phyloP scores from a whole-genome alignment of 23 tunicate genomes.

The Phallusia fumigata region DNA sequence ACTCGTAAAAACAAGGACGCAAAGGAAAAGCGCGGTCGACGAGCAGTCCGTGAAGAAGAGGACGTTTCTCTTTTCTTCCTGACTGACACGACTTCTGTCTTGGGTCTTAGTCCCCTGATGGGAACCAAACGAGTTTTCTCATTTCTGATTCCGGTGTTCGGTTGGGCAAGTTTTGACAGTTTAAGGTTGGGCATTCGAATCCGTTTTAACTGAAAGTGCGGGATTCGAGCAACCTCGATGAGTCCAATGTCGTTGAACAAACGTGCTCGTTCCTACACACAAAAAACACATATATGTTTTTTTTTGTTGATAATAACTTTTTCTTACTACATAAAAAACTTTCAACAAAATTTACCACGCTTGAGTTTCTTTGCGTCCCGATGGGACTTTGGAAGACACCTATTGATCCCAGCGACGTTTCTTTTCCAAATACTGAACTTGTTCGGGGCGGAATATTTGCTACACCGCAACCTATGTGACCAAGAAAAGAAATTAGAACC shows the following conservation, averaged over 20 bases:
- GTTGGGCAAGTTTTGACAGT: slow-evolving; percentile 5
- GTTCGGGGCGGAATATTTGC: slow-evolving; percentile 11
- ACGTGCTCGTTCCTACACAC: background rate
- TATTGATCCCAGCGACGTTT: background rate
- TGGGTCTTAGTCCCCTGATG: background rate
- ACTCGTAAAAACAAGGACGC: background rate
- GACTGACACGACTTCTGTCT: background rate
- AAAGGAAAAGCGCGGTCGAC: background rate
- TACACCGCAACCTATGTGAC: slow-evolving; percentile 19
- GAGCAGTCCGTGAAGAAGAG: background rate
- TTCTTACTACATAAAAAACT: background rate
- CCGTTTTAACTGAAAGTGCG: slow-evolving; percentile 6
- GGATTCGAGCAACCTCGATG: background rate
- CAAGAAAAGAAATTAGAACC: background rate
- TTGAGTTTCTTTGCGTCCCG: background rate
- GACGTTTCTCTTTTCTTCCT: background rate
- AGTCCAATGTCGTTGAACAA: background rate
- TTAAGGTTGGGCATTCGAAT: slow-evolving; percentile 21
- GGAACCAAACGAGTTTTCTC: background rate
- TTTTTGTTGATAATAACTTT: too few species aligned
- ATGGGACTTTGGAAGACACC: background rate
- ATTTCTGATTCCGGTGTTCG: slow-evolving; percentile 10
- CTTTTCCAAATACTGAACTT: slow-evolving; percentile 16
- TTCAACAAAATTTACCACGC: background rate
- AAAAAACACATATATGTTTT: too few species aligned